phyloP scores from a whole-genome alignment of 2,888 invertebrate genomes.

The Lissocephala sabroskyi region DNA sequence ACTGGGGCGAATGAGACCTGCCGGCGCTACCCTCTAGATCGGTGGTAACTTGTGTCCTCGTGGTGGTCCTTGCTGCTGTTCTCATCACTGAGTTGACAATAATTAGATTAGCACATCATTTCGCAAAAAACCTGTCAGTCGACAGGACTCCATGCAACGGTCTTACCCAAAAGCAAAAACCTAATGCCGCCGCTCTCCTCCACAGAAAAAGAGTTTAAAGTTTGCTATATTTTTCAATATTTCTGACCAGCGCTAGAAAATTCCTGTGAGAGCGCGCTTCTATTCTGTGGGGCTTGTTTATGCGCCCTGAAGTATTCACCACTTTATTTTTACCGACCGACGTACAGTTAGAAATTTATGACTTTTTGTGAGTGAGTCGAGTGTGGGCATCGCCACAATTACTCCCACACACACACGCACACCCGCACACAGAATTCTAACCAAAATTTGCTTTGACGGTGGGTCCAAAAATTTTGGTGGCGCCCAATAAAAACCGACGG shows the following conservation, averaged over 20 bases:
- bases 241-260: slow-evolving; percentile 21
- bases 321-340: slow-evolving; percentile 61
- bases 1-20: too few relatives aligned
- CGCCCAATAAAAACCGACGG: slow-evolving; percentile 58
- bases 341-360: slow-evolving; percentile 61
- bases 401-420: slow-evolving; percentile 1
- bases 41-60: too few relatives aligned
- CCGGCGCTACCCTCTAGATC: too few relatives aligned
- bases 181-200: too few relatives aligned
- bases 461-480: slow-evolving; percentile 20
- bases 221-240: slow-evolving; percentile 50
- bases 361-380: slow-evolving; percentile 35
- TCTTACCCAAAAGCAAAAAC: too few relatives aligned
- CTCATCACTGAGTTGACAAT: slow-evolving; percentile 68
- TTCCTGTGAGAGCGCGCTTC: slow-evolving; percentile 7
- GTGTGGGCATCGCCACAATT: slow-evolving; percentile 22
- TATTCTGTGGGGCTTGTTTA: slow-evolving; percentile 33
- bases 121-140: slow-evolving; percentile 8
- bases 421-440: background rate
- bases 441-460: slow-evolving; percentile 21
- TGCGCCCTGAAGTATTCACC: slow-evolving; percentile 54
- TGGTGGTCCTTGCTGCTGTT: slow-evolving; percentile 31
- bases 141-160: too few relatives aligned
- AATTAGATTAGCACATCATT: slow-evolving; percentile 66
- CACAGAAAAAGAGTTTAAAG: slow-evolving; percentile 18